Conservation (phyloP, 2,797 vertebrate genomes). For the Falco novaeseelandiae region DNA sequence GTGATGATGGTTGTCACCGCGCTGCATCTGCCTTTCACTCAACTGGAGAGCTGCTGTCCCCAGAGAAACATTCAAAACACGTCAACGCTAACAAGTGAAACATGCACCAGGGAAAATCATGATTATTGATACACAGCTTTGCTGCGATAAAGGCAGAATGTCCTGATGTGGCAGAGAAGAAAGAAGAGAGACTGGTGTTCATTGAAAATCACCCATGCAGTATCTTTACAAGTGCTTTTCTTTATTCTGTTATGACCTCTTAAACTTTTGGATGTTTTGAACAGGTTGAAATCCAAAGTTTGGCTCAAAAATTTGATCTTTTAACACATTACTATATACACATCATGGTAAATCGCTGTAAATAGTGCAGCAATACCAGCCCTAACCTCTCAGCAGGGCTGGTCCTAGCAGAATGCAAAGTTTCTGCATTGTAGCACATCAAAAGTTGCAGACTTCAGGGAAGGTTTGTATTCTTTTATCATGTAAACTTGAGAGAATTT, state of each 20-base stretch:
- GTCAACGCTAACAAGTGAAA: not conserved
- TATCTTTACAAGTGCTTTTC: not conserved
- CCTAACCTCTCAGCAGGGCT: not conserved
- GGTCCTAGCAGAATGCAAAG: not conserved
- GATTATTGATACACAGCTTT: not conserved
- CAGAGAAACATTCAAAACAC: not conserved
- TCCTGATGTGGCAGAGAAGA: not conserved
- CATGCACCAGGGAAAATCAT: not conserved
- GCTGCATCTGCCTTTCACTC: not conserved
- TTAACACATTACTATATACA: not conserved
- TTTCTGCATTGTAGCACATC: not conserved
- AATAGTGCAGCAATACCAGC: not conserved
- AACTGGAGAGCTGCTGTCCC: not conserved
- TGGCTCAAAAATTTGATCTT: not conserved
- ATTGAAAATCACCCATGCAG: rapidly evolving
- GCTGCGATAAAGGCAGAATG: not conserved
- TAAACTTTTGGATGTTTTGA: not conserved
- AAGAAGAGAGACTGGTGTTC: not conserved
- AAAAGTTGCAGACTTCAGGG: not conserved
- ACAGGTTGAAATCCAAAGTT: not conserved
- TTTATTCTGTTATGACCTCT: not conserved
- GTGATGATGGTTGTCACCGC: not conserved
- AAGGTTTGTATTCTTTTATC: not conserved
- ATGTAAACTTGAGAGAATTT: not conserved
- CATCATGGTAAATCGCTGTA: rapidly evolving